phyloP scores from a whole-genome alignment of 2,113 vertebrate species.

The Saimiri boliviensis region DNA sequence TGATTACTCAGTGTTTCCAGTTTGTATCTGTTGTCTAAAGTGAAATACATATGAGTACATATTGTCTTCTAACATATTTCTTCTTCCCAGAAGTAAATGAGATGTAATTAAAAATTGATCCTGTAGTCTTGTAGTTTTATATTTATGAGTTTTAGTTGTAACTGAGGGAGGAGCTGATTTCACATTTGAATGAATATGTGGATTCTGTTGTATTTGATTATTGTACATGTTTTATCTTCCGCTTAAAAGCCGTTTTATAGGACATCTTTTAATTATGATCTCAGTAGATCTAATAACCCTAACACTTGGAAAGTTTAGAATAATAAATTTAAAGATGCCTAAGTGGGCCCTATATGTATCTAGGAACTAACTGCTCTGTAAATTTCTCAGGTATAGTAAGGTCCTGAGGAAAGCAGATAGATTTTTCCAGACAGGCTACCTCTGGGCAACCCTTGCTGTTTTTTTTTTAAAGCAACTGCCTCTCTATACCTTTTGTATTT shows the following conservation, averaged over 20 bases:
- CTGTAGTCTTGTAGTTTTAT: not conserved
- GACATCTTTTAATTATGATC: not conserved
- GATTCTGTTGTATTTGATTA: conserved; percentile 33
- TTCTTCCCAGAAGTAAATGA: not conserved
- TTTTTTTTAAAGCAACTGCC: not conserved
- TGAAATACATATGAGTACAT: not conserved
- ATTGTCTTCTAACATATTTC: not conserved
- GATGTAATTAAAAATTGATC: conserved; percentile 44
- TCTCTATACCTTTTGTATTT: not conserved
- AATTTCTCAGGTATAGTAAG: not conserved
- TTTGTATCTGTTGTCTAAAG: not conserved
- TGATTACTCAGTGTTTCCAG: not conserved
- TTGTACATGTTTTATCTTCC: conserved; percentile 33
- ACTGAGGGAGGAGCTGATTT: not conserved
- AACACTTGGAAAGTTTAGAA: not conserved
- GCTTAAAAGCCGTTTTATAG: not conserved
- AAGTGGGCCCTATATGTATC: not conserved
- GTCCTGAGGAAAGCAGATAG: not conserved
- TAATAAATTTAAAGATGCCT: not conserved
- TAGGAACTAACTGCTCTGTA: not conserved
- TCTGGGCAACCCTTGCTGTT: not conserved
- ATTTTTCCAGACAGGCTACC: not conserved
- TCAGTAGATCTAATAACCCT: not conserved
- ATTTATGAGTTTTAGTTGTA: conserved; percentile 45
- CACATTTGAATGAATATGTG: not conserved